A percentile compares a stretch with the other conserved stretches of the same genome.
Evolutionary conservation across 2,797 vertebrate species (phyloP).

Genomic region (Malacoraja senta): DNA sequence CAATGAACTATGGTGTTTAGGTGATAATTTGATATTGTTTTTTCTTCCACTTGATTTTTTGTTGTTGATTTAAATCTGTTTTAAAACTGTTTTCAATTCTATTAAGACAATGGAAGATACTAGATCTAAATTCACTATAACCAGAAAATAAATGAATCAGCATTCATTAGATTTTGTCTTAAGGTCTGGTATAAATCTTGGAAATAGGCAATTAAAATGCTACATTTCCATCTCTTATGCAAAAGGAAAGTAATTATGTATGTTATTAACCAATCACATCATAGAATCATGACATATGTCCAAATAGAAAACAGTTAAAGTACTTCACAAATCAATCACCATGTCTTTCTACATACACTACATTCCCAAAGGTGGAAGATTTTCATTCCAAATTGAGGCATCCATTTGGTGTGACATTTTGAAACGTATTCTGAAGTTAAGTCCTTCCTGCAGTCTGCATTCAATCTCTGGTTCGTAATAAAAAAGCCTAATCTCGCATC

Average conservation of each 20-base stretch:
- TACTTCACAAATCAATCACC: background rate
- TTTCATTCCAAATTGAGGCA: background rate
- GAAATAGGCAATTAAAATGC: background rate
- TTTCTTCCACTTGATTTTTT: no score
- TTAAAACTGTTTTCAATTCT: background rate
- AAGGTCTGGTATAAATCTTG: no score
- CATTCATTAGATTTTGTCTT: background rate
- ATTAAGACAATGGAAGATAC: background rate
- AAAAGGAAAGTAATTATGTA: background rate
- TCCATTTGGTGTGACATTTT: background rate
- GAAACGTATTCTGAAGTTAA: background rate
- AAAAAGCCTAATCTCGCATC: background rate
- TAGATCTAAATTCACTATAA: no score
- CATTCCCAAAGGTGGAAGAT: background rate
- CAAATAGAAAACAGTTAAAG: background rate
- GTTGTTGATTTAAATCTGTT: no score
- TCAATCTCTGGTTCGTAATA: background rate
- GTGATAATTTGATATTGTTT: background rate
- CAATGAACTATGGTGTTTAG: background rate
- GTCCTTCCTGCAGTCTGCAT: background rate
- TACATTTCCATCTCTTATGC: background rate
- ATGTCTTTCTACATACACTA: background rate
- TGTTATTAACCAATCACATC: background rate
- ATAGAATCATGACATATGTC: background rate
- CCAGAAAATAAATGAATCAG: no score